These are phyloP conservation scores for Koerneria pararmatus DNA, from an alignment of 2,888 invertebrate species.

Conservation along the genomic window DNA sequence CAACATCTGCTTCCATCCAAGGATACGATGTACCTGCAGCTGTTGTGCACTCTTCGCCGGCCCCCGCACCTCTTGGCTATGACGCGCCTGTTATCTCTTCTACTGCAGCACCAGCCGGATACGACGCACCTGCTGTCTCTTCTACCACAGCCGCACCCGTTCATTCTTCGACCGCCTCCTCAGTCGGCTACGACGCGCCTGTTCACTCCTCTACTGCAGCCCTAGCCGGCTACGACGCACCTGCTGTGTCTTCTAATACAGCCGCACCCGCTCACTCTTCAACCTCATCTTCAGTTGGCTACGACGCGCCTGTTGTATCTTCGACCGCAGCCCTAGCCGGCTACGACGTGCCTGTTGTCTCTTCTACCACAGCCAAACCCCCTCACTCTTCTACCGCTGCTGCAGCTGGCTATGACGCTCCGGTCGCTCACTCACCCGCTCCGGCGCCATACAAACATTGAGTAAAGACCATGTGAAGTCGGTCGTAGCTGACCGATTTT, in stretches of 20 bases:
- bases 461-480: too few relatives aligned
- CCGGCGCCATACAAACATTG: too few relatives aligned
- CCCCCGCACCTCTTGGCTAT: constrained; percentile 10
- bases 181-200: constrained; percentile 9
- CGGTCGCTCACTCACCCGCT: constrained; percentile 4
- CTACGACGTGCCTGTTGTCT: constrained; percentile 9
- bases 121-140: neutral
- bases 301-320: neutral
- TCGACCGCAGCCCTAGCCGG: neutral
- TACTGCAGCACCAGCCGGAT: neutral
- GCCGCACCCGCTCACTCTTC: constrained; percentile 3
- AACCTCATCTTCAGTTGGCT: neutral
- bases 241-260: neutral
- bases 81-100: neutral
- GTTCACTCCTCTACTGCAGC: too few relatives aligned
- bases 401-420: constrained; percentile 12
- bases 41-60: too few relatives aligned
- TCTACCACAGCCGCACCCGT: constrained; percentile 5
- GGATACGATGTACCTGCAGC: too few relatives aligned
- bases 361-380: neutral
- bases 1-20: too few relatives aligned
- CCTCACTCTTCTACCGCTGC: too few relatives aligned
- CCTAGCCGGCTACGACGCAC: constrained; percentile 10
- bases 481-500: too few relatives aligned
- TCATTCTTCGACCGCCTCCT: neutral